These are phyloP conservation scores for Coleophora deauratella DNA, from an alignment of 2,888 invertebrate species.

Conservation along the genomic window DNA sequence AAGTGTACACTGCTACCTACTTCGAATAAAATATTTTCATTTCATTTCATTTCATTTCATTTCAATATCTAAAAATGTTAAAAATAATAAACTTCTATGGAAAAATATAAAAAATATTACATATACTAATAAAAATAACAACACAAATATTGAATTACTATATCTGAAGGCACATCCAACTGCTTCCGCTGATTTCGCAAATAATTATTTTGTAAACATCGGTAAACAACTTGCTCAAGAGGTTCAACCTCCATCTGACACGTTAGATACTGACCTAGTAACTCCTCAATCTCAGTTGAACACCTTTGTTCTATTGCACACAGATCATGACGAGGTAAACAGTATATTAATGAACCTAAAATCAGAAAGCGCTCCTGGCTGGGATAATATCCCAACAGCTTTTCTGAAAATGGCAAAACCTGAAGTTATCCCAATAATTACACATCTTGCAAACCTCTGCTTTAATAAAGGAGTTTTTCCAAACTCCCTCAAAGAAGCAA, in stretches of 20 bases:
- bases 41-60: too few species aligned
- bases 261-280: background rate
- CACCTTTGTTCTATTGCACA: background rate
- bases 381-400: background rate
- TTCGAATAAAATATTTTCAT: too few species aligned
- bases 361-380: background rate
- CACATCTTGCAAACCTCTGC: constrained; percentile 4
- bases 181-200: background rate
- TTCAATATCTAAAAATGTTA: background rate
- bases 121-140: background rate
- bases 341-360: background rate
- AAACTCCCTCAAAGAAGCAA: constrained; percentile 4
- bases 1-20: too few species aligned
- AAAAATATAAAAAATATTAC: background rate
- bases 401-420: background rate
- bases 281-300: too few species aligned
- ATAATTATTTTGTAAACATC: constrained; percentile 1
- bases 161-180: background rate
- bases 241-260: background rate
- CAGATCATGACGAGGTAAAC: background rate
- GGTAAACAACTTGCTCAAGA: background rate
- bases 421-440: background rate
- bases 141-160: background rate
- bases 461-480: constrained; percentile 9
- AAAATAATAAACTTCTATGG: background rate